Percentiles rank a stretch among this genome's conserved stretches.
phyloP scores from a whole-genome alignment of 2,888 invertebrate species.

The Polyommatus iphigenia region DNA sequence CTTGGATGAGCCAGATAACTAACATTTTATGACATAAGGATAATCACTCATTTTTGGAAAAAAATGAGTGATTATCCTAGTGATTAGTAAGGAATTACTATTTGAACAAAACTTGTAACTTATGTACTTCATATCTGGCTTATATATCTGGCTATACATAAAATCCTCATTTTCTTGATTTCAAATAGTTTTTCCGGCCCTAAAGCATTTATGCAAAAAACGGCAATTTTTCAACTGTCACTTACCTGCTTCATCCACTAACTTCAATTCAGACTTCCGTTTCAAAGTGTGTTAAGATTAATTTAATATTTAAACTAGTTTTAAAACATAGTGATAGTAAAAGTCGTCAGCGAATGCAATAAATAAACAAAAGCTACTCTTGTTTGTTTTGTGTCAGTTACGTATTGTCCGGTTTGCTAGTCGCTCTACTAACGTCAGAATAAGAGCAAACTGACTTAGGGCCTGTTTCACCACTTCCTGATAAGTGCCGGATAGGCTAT shows the following conservation, averaged over 20 bases:
- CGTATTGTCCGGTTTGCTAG: background rate
- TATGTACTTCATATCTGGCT: no score
- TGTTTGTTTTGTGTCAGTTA: slow-evolving; percentile 5
- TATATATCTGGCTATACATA: no score
- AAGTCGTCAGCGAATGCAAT: background rate
- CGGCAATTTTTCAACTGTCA: no score
- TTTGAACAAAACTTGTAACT: no score
- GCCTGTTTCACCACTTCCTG: no score
- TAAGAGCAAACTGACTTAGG: background rate
- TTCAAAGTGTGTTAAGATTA: background rate
- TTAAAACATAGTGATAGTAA: slow-evolving; percentile 7
- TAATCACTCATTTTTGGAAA: background rate
- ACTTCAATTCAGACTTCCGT: background rate
- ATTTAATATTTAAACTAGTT: background rate
- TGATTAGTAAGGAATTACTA: no score
- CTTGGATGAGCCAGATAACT: background rate
- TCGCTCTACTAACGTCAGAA: slow-evolving; percentile 7
- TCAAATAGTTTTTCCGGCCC: no score
- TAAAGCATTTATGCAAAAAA: no score
- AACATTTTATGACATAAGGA: background rate
- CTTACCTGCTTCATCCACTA: no score
- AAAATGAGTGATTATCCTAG: no score
- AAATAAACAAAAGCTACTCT: background rate
- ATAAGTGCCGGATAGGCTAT: no score
- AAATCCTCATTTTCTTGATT: no score